A percentile compares a stretch with the other conserved stretches of the same genome.
These are phyloP conservation scores for Aphrocallistes beatrix DNA, from an alignment of 37 sponge, comb jelly and placozoan species.

Conservation along the genomic window DNA sequence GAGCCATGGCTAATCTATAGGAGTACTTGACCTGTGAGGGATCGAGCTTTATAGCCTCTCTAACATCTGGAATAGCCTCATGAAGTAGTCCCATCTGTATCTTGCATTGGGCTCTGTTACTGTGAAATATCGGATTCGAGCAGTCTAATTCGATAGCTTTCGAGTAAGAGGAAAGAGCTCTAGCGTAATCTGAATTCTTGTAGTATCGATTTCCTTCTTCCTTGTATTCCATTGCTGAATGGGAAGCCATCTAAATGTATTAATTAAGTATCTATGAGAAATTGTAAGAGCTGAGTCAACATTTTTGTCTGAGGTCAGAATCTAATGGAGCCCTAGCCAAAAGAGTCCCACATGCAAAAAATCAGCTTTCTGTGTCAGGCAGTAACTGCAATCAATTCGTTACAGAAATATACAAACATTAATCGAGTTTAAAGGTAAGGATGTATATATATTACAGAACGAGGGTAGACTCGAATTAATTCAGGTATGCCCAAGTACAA, in stretches of 20 bases:
- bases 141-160: slow-evolving; percentile 18
- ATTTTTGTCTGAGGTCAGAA: too few species aligned
- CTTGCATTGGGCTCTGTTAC: slow-evolving; percentile 76
- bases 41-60: slow-evolving; percentile 29
- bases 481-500: too few species aligned
- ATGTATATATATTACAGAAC: too few species aligned
- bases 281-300: too few species aligned
- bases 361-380: too few species aligned
- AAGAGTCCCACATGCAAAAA: too few species aligned
- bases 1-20: slow-evolving; percentile 61
- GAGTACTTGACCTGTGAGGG: slow-evolving; percentile 62
- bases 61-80: slow-evolving; percentile 45
- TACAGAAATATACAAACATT: too few species aligned
- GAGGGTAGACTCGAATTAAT: too few species aligned
- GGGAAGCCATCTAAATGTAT: neutral
- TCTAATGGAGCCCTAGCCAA: too few species aligned
- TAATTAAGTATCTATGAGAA: too few species aligned
- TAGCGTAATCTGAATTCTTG: slow-evolving; percentile 29
- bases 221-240: slow-evolving; percentile 23
- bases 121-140: slow-evolving; percentile 30
- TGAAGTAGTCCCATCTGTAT: slow-evolving; percentile 38
- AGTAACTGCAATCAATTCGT: too few species aligned
- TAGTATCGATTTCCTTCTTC: slow-evolving; percentile 47
- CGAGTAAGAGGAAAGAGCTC: slow-evolving; percentile 39
- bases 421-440: too few species aligned